Conservation (phyloP, 2,888 invertebrate genomes). For the Ormyrus nitidulus region DNA sequence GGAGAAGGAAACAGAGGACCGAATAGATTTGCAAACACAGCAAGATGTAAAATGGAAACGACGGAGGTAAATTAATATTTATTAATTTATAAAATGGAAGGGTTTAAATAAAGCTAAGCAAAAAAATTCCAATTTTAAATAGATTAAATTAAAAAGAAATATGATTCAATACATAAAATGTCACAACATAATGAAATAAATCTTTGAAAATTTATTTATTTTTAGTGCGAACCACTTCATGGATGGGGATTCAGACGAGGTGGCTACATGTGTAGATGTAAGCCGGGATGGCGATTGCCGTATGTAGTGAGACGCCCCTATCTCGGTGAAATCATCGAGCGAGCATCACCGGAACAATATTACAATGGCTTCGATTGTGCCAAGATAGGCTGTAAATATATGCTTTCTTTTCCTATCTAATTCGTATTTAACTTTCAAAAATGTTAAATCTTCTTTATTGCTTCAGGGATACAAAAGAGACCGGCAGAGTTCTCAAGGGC, state of each 20-base stretch:
- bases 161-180: neutral
- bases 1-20: slow-evolving; percentile 92
- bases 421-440: neutral
- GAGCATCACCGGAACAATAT: slow-evolving; percentile 94
- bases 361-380: slow-evolving; percentile 94
- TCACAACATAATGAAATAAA: neutral
- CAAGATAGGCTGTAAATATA: slow-evolving; percentile 90
- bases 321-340: slow-evolving; percentile 94
- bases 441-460: slow-evolving; percentile 20
- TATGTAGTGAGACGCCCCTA: slow-evolving; percentile 91
- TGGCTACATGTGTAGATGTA: slow-evolving; percentile 95
- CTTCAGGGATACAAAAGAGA: slow-evolving; percentile 88
- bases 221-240: slow-evolving; percentile 94
- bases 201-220: slow-evolving; percentile 51
- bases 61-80: slow-evolving; percentile 82
- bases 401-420: slow-evolving; percentile 1
- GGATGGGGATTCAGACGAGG: slow-evolving; percentile 98
- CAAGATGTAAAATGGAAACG: slow-evolving; percentile 92
- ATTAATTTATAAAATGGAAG: slow-evolving; percentile 8
- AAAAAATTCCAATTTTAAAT: neutral
- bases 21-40: slow-evolving; percentile 92
- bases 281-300: slow-evolving; percentile 91
- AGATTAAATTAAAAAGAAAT: neutral
- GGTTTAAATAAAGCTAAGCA: neutral
- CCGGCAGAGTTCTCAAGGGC: slow-evolving; percentile 90